Percentiles rank a stretch among this genome's conserved stretches.
These are phyloP conservation scores for Ornithoptera alexandrae DNA, from an alignment of 2,888 invertebrate genomes.

Conservation along the genomic window DNA sequence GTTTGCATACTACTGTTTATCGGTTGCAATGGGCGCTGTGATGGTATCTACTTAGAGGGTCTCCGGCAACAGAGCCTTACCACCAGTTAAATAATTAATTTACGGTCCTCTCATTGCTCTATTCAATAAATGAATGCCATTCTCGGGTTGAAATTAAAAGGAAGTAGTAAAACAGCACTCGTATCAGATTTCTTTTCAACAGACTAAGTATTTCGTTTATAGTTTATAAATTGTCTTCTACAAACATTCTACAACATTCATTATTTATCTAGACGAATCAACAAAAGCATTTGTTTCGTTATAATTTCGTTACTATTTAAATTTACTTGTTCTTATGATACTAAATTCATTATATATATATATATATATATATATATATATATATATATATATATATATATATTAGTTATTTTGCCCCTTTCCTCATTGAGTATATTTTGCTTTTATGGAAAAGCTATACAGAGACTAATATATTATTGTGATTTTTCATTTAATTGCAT, in stretches of 20 bases:
- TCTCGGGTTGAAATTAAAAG: not conserved
- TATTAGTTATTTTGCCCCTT: too few species aligned
- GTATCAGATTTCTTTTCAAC: not conserved
- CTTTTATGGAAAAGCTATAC: not conserved
- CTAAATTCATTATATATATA: not conserved
- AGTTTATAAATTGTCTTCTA: not conserved
- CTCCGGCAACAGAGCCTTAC: too few species aligned
- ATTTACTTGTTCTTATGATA: not conserved
- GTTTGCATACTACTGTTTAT: too few species aligned
- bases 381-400: not conserved
- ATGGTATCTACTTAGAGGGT: too few species aligned
- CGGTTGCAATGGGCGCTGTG: too few species aligned
- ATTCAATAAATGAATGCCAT: not conserved
- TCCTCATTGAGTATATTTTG: not conserved
- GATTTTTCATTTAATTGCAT: too few species aligned
- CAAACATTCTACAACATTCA: constrained; percentile 6
- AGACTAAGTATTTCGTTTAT: not conserved
- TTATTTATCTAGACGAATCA: constrained; percentile 11
- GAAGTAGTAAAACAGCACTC: not conserved
- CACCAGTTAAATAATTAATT: too few species aligned
- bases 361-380: too few species aligned
- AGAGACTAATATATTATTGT: too few species aligned
- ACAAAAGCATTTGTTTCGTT: not conserved
- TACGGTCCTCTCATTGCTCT: too few species aligned
- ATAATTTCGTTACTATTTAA: not conserved